Base-by-base conservation (phyloP, 2,888 invertebrate genomes). In the Catocala nupta region DNA sequence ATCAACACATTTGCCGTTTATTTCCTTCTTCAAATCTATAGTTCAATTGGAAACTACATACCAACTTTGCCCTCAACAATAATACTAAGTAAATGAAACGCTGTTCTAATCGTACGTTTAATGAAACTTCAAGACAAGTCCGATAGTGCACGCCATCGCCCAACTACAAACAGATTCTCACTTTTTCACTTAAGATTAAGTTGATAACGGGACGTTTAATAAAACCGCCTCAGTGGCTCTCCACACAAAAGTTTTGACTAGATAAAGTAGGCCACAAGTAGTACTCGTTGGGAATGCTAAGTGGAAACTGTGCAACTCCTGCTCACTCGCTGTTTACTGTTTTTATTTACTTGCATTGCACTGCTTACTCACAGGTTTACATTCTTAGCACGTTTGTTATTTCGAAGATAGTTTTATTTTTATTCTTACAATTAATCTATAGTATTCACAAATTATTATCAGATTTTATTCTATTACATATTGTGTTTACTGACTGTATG, bases 201-300 rank as follows among this genome's bases (percentile, higher is more conserved):
- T 55, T 39, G 48, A 47, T 48, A 55, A 39, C 48, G n/a, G 69
- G 59, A 65, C 71, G 76, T 81, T 85, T 85, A 85, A 84, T 84
- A 85, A 84, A 85, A 81, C 81, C 72, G 70, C 76, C 71, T 68
- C 73, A 65, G 72, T 69, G 48, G 72, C 74, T 69, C 67, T 77
- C 75, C 71, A 71, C 75, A 75, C 73, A 71, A 80, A 87, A 87
- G 80, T 87, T 89, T 84, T 71, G 71, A 80, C 78, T 78, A 82
- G 80, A 81, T 70, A 78, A 85, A 87, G 81, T 85, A 78, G 81
- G 80, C 71, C 65, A 65, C 72, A 73, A 78, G 80, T 71, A 77
- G 71, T 72, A 63, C 78, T 63, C 39, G 36, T n/a, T 12, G 60
- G 55, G 82, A 85, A 87, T 84, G 78, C 69, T 81, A 82, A 88